These are phyloP conservation scores for Solea solea DNA, from an alignment of 2,113 vertebrate genomes.

Conservation along the genomic window DNA sequence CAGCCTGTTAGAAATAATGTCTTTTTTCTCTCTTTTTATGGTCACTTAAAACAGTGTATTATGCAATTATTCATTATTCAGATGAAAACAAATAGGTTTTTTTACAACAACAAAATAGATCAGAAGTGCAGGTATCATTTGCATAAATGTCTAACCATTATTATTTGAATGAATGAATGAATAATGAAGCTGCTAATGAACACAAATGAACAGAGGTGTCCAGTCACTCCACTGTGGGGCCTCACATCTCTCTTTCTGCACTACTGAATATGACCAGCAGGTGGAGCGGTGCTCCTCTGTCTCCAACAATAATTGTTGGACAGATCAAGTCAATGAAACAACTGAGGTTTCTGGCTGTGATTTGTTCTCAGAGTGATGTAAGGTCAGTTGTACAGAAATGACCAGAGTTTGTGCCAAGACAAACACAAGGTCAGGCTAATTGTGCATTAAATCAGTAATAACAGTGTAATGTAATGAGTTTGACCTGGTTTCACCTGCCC, in stretches of 20 bases:
- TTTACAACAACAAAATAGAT: background rate
- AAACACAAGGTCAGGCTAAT: background rate
- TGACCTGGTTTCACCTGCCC: background rate
- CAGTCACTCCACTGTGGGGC: background rate
- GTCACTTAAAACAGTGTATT: background rate
- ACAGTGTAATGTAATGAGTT: background rate
- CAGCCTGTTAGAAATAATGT: conserved; percentile 19
- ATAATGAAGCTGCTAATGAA: background rate
- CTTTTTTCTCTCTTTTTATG: conserved; percentile 5
- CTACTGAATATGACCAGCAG: conserved; percentile 35
- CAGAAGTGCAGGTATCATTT: background rate
- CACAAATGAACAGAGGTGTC: background rate
- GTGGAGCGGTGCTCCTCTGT: conserved; percentile 10
- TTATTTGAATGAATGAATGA: background rate
- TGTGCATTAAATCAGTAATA: background rate
- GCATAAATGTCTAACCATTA: background rate
- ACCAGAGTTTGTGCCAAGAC: background rate
- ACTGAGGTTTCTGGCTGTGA: background rate
- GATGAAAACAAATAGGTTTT: background rate
- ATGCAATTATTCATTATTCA: background rate
- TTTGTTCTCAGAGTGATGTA: background rate
- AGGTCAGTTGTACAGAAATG: background rate
- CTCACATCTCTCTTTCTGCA: background rate
- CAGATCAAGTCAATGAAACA: no score
- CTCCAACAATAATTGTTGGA: background rate